Conservation (phyloP, 2,113 vertebrate species). For the Pterocles orientalis region DNA sequence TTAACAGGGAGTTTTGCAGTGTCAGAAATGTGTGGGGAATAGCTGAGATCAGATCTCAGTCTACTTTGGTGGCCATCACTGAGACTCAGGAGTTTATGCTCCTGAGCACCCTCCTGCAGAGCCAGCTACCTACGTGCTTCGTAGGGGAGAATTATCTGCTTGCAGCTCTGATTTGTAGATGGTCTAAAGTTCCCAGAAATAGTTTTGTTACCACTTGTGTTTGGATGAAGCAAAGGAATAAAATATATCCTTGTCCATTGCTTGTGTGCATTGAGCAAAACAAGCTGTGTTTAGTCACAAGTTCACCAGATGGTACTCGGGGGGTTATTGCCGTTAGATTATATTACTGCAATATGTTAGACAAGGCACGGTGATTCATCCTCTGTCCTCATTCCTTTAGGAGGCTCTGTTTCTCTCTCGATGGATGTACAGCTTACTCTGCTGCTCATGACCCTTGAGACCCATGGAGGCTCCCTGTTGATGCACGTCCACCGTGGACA, state of each 20-base stretch:
- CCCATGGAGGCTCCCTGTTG: not conserved
- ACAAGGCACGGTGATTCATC: conserved; percentile 40
- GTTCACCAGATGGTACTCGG: conserved; percentile 66
- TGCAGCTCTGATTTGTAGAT: conserved; percentile 2
- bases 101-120: conserved; percentile 32
- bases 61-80: conserved; percentile 7
- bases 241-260: not conserved
- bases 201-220: not conserved
- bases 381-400: conserved; percentile 8
- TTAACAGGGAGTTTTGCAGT: not conserved
- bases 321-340: conserved; percentile 62
- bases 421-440: conserved; percentile 2
- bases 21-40: not conserved
- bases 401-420: not conserved
- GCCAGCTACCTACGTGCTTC: not conserved
- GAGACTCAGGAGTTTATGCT: not conserved
- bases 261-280: conserved; percentile 44
- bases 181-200: not conserved
- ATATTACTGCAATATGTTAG: conserved; percentile 56
- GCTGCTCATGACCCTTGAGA: not conserved
- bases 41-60: not conserved
- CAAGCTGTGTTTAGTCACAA: conserved; percentile 58
- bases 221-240: not conserved
- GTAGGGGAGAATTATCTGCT: not conserved
- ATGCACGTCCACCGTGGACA: too few species aligned